These are phyloP conservation scores for Alcis repandata DNA, from an alignment of 2,888 invertebrate genomes.

Conservation along the genomic window DNA sequence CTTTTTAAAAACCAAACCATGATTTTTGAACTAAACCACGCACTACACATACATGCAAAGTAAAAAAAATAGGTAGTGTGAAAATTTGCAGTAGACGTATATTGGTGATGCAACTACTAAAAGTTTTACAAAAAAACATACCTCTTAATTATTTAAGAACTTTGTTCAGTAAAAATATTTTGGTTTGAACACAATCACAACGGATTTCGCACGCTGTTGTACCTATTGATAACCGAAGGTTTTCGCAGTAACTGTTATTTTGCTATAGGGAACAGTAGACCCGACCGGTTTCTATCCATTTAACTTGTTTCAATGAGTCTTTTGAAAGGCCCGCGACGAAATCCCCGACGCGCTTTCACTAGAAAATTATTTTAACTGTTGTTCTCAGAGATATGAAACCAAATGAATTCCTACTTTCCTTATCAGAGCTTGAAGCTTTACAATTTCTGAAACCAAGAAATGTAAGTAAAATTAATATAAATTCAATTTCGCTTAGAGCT, in stretches of 20 bases:
- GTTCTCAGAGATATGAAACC: constrained; percentile 29
- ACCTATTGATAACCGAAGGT: background rate
- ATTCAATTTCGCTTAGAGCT: constrained; percentile 28
- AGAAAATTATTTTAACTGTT: constrained; percentile 31
- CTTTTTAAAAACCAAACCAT: no score
- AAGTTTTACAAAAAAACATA: no score
- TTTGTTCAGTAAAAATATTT: background rate
- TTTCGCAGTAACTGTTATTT: constrained; percentile 18
- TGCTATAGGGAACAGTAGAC: constrained; percentile 16
- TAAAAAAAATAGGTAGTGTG: no score
- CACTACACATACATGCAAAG: no score
- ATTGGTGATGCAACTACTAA: no score
- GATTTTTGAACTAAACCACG: no score
- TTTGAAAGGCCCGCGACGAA: constrained; percentile 23
- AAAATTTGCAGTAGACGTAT: no score
- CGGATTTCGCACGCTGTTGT: background rate
- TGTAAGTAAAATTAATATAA: constrained; percentile 35
- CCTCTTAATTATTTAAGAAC: background rate
- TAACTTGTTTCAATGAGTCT: constrained; percentile 30
- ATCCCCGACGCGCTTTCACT: constrained; percentile 24
- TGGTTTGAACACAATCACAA: background rate
- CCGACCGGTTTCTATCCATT: constrained; percentile 22
- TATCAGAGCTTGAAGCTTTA: constrained; percentile 33
- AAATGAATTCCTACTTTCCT: constrained; percentile 30
- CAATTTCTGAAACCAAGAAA: constrained; percentile 30